Evolutionary conservation across 2,888 invertebrate species (phyloP).

Genomic region (Nezara viridula): DNA sequence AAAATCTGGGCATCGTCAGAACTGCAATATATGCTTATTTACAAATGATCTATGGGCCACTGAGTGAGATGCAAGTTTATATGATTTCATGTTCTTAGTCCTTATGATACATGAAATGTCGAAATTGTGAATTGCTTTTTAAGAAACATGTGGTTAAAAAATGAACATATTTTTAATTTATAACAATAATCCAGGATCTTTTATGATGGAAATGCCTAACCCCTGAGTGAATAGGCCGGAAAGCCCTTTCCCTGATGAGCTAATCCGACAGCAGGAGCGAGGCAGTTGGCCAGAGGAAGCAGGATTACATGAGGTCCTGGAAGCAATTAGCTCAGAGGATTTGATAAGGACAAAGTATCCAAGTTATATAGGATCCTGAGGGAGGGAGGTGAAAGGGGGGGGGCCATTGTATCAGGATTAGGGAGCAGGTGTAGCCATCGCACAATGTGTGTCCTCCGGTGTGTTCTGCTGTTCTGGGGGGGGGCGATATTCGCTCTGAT

Average conservation of each 20-base stretch:
- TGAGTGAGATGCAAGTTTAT: no score
- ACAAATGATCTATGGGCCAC: no score
- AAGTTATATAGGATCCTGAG: slow-evolving; percentile 38
- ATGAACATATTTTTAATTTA: not conserved
- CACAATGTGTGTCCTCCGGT: not conserved
- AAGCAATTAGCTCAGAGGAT: slow-evolving; percentile 39
- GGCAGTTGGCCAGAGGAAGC: not conserved
- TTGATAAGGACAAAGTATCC: slow-evolving; percentile 40
- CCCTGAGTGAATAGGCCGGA: not conserved
- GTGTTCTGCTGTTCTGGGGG: not conserved
- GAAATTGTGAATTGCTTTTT: no score
- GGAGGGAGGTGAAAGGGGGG: not conserved
- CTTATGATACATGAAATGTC: no score
- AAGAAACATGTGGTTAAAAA: no score
- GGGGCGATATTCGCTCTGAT: not conserved
- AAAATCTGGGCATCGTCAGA: no score
- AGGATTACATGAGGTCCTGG: not conserved
- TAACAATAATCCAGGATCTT: not conserved
- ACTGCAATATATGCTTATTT: no score
- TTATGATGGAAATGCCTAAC: not conserved
- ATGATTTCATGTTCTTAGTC: no score
- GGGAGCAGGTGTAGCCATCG: not conserved
- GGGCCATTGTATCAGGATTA: slow-evolving; percentile 31
- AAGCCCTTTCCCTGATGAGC: not conserved
- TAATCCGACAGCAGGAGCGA: not conserved